Evolutionary conservation across 2,797 vertebrate species (phyloP).

Genomic region (Geotrypetes seraphini): DNA sequence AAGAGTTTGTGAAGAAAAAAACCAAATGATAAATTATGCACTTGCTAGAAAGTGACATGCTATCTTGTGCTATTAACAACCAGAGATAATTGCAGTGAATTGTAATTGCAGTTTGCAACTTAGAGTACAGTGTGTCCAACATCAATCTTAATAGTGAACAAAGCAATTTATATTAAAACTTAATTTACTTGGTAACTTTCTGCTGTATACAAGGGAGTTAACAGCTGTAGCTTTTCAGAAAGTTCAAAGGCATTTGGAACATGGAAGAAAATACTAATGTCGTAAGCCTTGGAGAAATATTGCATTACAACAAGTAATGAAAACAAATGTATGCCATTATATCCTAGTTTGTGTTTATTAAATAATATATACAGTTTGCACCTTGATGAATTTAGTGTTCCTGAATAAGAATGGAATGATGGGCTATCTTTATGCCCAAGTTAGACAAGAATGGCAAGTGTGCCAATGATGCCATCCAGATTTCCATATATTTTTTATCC

Average conservation of each 20-base stretch:
- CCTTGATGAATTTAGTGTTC: conserved; percentile 25
- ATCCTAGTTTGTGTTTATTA: conserved; percentile 57
- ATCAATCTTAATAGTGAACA: conserved; percentile 81
- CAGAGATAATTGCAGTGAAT: conserved; percentile 88
- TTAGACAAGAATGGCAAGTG: conserved; percentile 18
- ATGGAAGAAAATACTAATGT: conserved; percentile 49
- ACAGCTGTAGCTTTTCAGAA: conserved; percentile 64
- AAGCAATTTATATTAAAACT: conserved; percentile 75
- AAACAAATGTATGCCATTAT: conserved; percentile 63
- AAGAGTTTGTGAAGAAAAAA: conserved; percentile 64
- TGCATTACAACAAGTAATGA: conserved; percentile 53
- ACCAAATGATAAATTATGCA: conserved; percentile 85
- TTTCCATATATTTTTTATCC: conserved; percentile 8
- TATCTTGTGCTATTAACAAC: conserved; percentile 92
- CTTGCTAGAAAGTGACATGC: conserved; percentile 81
- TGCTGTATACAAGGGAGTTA: conserved; percentile 47
- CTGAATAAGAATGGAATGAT: conserved; percentile 23
- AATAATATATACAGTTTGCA: conserved; percentile 47
- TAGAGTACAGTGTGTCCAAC: conserved; percentile 70
- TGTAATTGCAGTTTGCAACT: conserved; percentile 85
- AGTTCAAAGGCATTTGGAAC: conserved; percentile 61
- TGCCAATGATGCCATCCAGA: not conserved
- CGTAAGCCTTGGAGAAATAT: conserved; percentile 52
- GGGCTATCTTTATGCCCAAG: conserved; percentile 24
- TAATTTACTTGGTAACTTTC: conserved; percentile 67